Evolutionary conservation across 2,113 vertebrate genomes (phyloP).

Genomic region (Hemiscyllium ocellatum): DNA sequence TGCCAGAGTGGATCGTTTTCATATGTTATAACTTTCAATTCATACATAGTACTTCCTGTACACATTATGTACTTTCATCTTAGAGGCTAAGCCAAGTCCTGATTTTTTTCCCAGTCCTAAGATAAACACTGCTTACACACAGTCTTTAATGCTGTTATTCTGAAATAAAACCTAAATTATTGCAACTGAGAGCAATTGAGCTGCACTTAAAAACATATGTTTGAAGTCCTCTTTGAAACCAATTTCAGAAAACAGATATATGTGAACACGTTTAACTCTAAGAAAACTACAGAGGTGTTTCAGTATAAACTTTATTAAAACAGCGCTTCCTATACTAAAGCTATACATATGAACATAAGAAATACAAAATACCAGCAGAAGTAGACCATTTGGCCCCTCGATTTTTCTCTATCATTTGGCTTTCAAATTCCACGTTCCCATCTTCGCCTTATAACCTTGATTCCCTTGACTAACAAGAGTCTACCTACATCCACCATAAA

Average conservation of each 20-base stretch:
- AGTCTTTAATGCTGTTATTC: neutral
- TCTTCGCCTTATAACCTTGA: too few species aligned
- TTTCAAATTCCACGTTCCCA: too few species aligned
- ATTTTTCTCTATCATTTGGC: too few species aligned
- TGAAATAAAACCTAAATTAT: constrained; percentile 12
- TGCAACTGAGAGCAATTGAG: constrained; percentile 29
- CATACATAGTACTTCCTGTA: constrained; percentile 30
- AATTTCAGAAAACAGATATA: neutral
- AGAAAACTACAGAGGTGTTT: neutral
- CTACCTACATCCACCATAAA: too few species aligned
- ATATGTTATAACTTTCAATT: constrained; percentile 28
- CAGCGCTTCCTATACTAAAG: too few species aligned
- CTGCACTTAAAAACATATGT: constrained; percentile 27
- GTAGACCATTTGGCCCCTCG: too few species aligned
- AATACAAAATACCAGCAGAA: too few species aligned
- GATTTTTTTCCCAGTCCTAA: neutral
- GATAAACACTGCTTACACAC: constrained; percentile 25
- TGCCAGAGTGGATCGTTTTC: constrained; percentile 23
- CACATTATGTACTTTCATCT: constrained; percentile 35
- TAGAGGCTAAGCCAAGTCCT: neutral
- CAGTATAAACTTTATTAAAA: neutral
- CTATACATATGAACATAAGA: too few species aligned
- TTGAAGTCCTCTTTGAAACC: neutral
- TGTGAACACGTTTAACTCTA: neutral
- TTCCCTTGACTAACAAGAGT: too few species aligned